Evolutionary conservation across 1,140 invertebrate genomes (phyloP).

Genomic region (Pseudoatta argentina): DNA sequence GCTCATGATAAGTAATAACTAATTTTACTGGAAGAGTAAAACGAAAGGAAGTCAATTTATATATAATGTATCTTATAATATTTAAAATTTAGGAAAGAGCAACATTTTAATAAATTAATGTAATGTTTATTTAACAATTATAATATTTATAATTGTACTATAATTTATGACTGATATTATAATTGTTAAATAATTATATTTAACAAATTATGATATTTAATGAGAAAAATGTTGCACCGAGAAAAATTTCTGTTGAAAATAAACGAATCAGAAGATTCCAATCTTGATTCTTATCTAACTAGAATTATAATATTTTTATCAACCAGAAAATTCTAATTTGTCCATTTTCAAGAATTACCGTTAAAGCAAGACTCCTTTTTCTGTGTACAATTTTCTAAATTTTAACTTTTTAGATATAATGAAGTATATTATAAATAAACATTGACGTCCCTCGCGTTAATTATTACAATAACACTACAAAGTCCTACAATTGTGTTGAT

Average conservation of each 20-base stretch:
- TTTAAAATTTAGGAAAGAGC: conserved; percentile 5
- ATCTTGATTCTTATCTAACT: too few relatives aligned
- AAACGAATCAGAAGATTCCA: too few relatives aligned
- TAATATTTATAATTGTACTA: not conserved
- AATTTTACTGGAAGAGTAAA: not conserved
- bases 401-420: not conserved
- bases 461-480: not conserved
- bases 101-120: not conserved
- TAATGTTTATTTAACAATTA: not conserved
- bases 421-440: not conserved
- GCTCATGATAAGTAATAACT: not conserved
- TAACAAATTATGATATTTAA: not conserved
- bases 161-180: not conserved
- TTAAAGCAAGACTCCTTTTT: too few relatives aligned
- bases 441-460: not conserved
- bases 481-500: not conserved
- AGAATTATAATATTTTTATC: too few relatives aligned
- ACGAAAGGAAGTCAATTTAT: not conserved
- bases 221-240: not conserved
- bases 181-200: not conserved
- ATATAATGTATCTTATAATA: not conserved
- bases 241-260: too few relatives aligned
- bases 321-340: too few relatives aligned
- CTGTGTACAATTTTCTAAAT: not conserved
- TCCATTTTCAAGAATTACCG: too few relatives aligned